phyloP scores from a whole-genome alignment of 1,140 invertebrate species.

The Aethina tumida region DNA sequence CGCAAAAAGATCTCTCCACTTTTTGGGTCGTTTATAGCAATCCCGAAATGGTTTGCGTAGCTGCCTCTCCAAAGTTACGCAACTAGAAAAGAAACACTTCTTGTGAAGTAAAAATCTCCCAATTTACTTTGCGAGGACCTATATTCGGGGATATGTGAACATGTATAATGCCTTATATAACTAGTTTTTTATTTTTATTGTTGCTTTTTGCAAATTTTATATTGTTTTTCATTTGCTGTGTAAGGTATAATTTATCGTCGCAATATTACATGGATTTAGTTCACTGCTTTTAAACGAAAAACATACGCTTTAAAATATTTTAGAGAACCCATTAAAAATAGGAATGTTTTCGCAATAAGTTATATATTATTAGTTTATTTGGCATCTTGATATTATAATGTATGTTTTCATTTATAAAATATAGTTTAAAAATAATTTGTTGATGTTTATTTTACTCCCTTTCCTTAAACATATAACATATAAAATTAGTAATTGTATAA shows the following conservation, averaged over 20 bases:
- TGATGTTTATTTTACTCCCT: no score
- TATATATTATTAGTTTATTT: conserved; percentile 17
- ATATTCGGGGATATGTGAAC: conserved; percentile 6
- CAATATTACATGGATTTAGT: conserved; percentile 7
- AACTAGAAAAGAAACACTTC: conserved; percentile 2
- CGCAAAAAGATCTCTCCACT: conserved; percentile 15
- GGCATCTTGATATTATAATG: conserved; percentile 20
- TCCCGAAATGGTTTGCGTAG: conserved; percentile 1
- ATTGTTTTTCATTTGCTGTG: conserved; percentile 17
- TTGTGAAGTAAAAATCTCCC: conserved; percentile 9
- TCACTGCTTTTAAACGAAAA: conserved; percentile 14
- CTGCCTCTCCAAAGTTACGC: conserved; percentile 18
- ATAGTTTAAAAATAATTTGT: conserved; percentile 15
- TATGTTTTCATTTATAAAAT: conserved; percentile 23
- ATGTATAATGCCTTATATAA: conserved; percentile 15
- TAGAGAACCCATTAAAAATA: conserved; percentile 17
- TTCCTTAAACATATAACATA: no score
- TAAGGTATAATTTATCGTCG: conserved; percentile 6
- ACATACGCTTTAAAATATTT: conserved; percentile 7
- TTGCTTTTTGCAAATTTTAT: conserved; percentile 20
- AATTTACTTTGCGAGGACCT: conserved; percentile 10
- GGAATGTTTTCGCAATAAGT: conserved; percentile 21
- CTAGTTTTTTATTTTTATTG: conserved; percentile 18
- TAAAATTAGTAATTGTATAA: no score
- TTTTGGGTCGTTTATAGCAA: conserved; percentile 6